Percentiles rank a stretch among this genome's conserved stretches.
Evolutionary conservation across 2,888 invertebrate genomes (phyloP).

Genomic region (Pocota personata): DNA sequence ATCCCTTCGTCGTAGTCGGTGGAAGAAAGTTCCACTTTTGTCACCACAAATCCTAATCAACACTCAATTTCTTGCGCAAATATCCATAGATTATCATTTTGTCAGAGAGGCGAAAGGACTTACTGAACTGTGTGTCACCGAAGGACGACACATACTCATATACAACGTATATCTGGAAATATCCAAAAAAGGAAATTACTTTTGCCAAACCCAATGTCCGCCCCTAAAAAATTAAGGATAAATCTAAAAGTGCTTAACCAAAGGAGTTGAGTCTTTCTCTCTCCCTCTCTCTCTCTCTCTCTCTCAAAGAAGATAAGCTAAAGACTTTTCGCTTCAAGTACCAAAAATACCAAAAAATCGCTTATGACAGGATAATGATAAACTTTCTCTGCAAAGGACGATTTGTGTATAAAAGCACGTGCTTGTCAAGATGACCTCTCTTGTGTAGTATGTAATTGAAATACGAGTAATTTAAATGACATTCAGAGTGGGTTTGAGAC

Average conservation of each 20-base stretch:
- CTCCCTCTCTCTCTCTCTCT: neutral
- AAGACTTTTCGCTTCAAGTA: slow-evolving; percentile 16
- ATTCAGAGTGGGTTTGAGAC: neutral
- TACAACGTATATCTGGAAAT: slow-evolving; percentile 12
- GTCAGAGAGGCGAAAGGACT: slow-evolving; percentile 35
- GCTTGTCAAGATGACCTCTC: slow-evolving; percentile 38
- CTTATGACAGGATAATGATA: slow-evolving; percentile 51
- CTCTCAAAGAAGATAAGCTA: neutral
- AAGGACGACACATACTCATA: slow-evolving; percentile 22
- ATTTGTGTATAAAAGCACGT: neutral
- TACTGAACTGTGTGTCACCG: slow-evolving; percentile 15
- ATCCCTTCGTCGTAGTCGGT: slow-evolving; percentile 20
- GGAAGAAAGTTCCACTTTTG: slow-evolving; percentile 59
- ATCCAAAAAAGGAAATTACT: slow-evolving; percentile 59
- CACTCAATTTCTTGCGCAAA: slow-evolving; percentile 70
- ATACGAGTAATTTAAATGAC: slow-evolving; percentile 58
- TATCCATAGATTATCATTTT: slow-evolving; percentile 63
- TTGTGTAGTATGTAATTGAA: slow-evolving; percentile 44
- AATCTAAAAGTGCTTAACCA: slow-evolving; percentile 38
- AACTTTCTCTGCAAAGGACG: slow-evolving; percentile 30
- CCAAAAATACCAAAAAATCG: slow-evolving; percentile 29
- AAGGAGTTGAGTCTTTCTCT: neutral
- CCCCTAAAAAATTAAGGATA: slow-evolving; percentile 54
- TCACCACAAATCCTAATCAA: slow-evolving; percentile 70
- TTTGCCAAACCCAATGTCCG: slow-evolving; percentile 13